phyloP scores from a whole-genome alignment of 2,888 invertebrate genomes.

The Biston betularia region DNA sequence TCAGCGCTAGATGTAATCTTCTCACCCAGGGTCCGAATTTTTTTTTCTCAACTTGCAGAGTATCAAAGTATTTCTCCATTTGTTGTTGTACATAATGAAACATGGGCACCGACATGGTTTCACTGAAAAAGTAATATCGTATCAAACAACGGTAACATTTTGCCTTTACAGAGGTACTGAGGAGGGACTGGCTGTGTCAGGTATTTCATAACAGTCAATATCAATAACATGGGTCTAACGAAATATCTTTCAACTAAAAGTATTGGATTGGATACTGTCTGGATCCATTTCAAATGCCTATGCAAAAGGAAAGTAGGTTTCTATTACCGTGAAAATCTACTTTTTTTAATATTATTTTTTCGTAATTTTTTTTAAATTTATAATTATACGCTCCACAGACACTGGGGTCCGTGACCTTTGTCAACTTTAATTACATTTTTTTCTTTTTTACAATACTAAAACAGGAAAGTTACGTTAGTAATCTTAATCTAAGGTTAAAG shows the following conservation, averaged over 20 bases:
- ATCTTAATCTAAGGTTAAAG: too few relatives aligned
- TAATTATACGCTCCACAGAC: too few relatives aligned
- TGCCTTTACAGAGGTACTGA: slow-evolving; percentile 7
- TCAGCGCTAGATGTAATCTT: slow-evolving; percentile 93
- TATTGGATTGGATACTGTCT: slow-evolving; percentile 12
- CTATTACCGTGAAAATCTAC: not conserved
- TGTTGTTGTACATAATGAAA: slow-evolving; percentile 98
- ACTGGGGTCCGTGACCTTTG: too few relatives aligned
- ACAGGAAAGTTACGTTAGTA: too few relatives aligned
- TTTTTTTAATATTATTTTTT: too few relatives aligned
- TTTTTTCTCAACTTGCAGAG: slow-evolving; percentile 95
- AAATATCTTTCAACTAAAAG: slow-evolving; percentile 21
- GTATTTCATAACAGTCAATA: slow-evolving; percentile 35
- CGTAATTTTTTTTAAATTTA: too few relatives aligned
- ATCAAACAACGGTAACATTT: slow-evolving; percentile 13
- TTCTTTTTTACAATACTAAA: too few relatives aligned
- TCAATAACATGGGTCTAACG: slow-evolving; percentile 33
- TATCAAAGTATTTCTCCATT: slow-evolving; percentile 94
- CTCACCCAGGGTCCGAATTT: slow-evolving; percentile 93
- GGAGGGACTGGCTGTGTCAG: slow-evolving; percentile 32
- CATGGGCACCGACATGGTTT: slow-evolving; percentile 95
- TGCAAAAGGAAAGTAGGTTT: not conserved
- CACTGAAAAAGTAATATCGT: slow-evolving; percentile 85
- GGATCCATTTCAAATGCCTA: slow-evolving; percentile 3
- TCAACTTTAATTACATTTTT: too few relatives aligned